Evolutionary conservation across 2,797 vertebrate species (phyloP).

Genomic region (Atherinosoma microstoma): DNA sequence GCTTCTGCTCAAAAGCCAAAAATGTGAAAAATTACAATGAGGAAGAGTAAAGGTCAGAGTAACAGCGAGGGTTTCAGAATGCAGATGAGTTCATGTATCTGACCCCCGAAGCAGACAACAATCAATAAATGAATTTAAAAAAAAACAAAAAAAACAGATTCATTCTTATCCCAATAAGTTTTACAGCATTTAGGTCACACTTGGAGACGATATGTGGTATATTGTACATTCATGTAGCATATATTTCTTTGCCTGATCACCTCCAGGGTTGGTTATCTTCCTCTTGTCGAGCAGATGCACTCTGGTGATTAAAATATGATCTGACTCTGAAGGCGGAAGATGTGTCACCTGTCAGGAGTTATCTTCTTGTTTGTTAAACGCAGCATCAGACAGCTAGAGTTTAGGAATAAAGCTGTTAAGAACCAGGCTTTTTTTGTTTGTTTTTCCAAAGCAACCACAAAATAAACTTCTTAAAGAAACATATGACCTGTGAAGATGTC

Average conservation of each 20-base stretch:
- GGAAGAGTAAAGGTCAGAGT: conserved; percentile 25
- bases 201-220: neutral
- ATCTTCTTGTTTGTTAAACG: neutral
- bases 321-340: neutral
- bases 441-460: neutral
- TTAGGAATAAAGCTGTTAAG: neutral
- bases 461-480: neutral
- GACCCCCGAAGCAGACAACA: conserved; percentile 16
- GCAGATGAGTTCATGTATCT: conserved; percentile 19
- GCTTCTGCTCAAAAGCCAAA: conserved; percentile 17
- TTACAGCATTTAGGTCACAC: neutral
- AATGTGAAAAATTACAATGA: conserved; percentile 26
- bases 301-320: neutral
- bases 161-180: neutral
- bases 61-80: neutral
- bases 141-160: neutral
- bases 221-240: neutral
- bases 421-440: neutral
- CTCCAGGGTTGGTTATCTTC: neutral
- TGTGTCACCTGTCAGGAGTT: conserved; percentile 1
- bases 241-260: neutral
- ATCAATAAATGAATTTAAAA: neutral
- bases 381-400: neutral
- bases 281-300: neutral
- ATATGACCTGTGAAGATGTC: neutral